Evolutionary conservation across 2,797 vertebrate species (phyloP), one percentile per base, ranked within the genome.

Genomic region (Pelobates cultripes): DNA sequence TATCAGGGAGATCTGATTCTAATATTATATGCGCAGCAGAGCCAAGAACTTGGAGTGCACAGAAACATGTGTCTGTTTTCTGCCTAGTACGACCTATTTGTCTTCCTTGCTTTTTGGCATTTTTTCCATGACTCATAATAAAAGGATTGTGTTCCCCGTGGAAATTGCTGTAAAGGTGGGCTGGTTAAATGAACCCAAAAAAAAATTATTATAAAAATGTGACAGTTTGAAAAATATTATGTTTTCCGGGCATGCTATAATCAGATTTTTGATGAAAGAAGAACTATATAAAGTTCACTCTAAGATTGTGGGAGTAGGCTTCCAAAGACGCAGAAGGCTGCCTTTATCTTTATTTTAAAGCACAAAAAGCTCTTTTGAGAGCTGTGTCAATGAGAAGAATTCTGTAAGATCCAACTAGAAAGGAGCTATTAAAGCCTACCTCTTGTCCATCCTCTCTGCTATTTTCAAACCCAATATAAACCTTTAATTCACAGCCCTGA

Each of bases 211-310:
- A 15, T 57, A 57, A 57, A 57, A 78, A 70, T 63, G 57, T 72
- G 55, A 72, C 63, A 43, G 17, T 12, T 60, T 80, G 78, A 75
- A 74, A 75, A 81, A 75, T 63, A n/a, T 75, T 42, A 60, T 75
- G 66, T 75, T 60, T 64, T 67, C 70, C 61, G 73, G 45, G 40
- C 45, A 55, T 43, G 68, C 40, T 63, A 70, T 68, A 43, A 69
- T 69, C 13, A 73, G 45, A 60, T 66, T 40, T 12, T 76, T 75
- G 55, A 66, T 73, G 75, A 77, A 72, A 64, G 77, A 43, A 53
- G 43, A 42, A 73, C 47, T 67, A 41, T 43, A 68, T 15, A 40
- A 75, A 76, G 44, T 64, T 17, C 43, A 40, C 9, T 44, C 66
- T 66, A 44, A 44, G 42, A n/a, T 51, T 70, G 13, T 53, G 42